These are phyloP conservation scores for Sebastes itinus DNA, from an alignment of 2,797 vertebrate genomes.

Conservation along the genomic window DNA sequence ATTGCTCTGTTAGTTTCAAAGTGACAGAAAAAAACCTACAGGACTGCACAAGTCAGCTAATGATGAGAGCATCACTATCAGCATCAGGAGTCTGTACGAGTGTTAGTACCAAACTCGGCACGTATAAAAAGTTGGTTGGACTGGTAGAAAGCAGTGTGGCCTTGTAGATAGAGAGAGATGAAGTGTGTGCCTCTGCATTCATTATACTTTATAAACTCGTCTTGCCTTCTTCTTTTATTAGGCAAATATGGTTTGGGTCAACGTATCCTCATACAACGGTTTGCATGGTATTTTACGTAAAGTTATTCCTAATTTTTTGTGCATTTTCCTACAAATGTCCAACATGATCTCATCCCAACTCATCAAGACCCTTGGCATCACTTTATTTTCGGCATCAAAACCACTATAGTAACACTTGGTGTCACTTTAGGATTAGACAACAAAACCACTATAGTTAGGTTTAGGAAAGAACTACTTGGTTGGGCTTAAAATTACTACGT, in stretches of 20 bases:
- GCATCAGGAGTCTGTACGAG: not conserved
- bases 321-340: too few species aligned
- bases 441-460: too few species aligned
- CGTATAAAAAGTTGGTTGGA: not conserved
- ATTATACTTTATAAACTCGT: not conserved
- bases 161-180: not conserved
- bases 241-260: not conserved
- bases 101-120: not conserved
- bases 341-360: too few species aligned
- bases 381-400: too few species aligned
- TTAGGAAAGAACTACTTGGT: too few species aligned
- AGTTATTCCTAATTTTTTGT: too few species aligned
- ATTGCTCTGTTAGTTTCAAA: conserved; percentile 31
- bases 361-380: too few species aligned
- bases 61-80: not conserved
- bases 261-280: too few species aligned
- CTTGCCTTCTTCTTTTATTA: not conserved
- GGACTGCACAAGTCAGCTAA: not conserved
- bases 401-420: too few species aligned
- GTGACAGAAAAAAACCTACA: conserved; percentile 28
- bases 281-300: too few species aligned
- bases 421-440: too few species aligned
- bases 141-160: not conserved
- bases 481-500: too few species aligned
- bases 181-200: not conserved